phyloP scores from a whole-genome alignment of 2,113 vertebrate species.

The Pseudorasbora parva region DNA sequence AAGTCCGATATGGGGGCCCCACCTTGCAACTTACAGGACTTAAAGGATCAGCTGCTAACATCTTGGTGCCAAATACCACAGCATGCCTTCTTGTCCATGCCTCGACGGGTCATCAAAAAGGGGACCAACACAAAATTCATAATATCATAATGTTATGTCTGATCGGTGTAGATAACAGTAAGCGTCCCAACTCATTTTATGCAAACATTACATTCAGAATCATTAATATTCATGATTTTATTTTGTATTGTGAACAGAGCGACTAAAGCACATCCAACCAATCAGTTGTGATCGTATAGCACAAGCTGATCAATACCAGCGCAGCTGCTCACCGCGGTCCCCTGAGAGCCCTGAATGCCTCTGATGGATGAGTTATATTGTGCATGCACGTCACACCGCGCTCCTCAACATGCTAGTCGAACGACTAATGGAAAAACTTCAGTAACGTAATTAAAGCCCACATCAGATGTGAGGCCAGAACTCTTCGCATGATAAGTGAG shows the following conservation, averaged over 20 bases:
- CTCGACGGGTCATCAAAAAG: too few relatives aligned
- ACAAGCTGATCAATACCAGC: background rate
- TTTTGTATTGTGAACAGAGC: background rate
- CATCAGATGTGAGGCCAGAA: conserved; percentile 13
- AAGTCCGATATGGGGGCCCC: too few relatives aligned
- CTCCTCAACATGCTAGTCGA: too few relatives aligned
- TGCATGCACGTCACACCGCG: background rate
- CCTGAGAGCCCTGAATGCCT: background rate
- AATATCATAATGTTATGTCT: too few relatives aligned
- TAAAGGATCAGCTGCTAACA: too few relatives aligned
- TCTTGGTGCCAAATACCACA: too few relatives aligned
- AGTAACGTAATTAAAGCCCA: background rate
- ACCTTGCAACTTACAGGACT: too few relatives aligned
- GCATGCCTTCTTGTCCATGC: too few relatives aligned
- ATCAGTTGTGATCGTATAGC: background rate
- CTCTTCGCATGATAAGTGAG: conserved; percentile 15
- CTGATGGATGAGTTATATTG: background rate
- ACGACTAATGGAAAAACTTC: conserved; percentile 1
- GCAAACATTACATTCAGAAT: background rate
- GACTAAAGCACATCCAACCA: background rate
- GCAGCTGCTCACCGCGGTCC: background rate
- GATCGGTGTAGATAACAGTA: too few relatives aligned
- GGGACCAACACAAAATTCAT: too few relatives aligned
- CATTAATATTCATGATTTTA: background rate
- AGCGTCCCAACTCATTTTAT: too few relatives aligned